Conservation (phyloP, 1,140 invertebrate species). For the Neodiprion pinetum region DNA sequence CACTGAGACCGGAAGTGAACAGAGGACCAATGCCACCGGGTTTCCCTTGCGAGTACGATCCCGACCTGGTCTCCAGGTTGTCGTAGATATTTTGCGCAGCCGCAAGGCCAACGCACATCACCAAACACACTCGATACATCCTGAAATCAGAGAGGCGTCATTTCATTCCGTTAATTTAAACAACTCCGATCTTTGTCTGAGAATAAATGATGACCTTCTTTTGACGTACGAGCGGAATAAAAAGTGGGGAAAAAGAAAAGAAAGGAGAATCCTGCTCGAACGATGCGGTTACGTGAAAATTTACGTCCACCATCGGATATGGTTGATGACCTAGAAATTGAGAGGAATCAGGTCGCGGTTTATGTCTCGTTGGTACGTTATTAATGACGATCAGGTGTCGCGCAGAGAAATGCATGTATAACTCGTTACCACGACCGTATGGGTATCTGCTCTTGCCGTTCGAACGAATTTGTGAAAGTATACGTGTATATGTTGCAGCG, state of each 20-base stretch:
- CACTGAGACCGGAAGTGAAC: constrained; percentile 44
- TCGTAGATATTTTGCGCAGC: constrained; percentile 52
- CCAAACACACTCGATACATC: constrained; percentile 53
- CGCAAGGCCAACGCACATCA: constrained; percentile 44
- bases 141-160: constrained; percentile 23
- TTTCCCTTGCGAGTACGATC: constrained; percentile 48
- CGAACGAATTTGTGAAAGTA: background rate
- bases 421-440: too few species aligned
- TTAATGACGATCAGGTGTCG: too few species aligned
- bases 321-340: background rate
- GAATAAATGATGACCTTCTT: too few species aligned
- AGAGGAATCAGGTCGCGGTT: background rate
- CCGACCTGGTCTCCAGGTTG: constrained; percentile 49
- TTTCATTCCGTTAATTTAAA: too few species aligned
- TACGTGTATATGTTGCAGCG: background rate
- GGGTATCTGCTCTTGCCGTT: background rate
- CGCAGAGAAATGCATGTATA: too few species aligned
- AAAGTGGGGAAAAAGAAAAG: too few species aligned
- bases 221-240: too few species aligned
- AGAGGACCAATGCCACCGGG: constrained; percentile 47
- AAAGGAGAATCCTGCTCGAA: too few species aligned
- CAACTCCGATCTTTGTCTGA: too few species aligned
- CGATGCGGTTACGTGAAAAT: too few species aligned
- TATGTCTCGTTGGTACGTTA: too few species aligned
- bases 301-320: too few species aligned